Evolutionary conservation across 2,888 invertebrate genomes (phyloP).

Genomic region (Spisula solida): DNA sequence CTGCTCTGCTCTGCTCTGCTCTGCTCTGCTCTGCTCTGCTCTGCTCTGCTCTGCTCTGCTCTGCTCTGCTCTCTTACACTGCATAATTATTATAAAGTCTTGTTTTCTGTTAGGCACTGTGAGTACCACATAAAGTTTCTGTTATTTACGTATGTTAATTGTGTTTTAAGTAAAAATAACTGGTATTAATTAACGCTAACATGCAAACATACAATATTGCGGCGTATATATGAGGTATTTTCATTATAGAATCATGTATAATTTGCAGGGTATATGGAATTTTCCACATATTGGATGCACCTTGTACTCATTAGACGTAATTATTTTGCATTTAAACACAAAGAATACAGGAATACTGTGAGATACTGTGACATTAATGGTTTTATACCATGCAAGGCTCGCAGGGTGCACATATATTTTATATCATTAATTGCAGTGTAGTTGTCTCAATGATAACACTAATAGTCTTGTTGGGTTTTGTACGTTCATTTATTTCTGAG

Average conservation of each 20-base stretch:
- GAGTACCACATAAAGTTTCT: too few relatives aligned
- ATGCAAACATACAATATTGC: not conserved
- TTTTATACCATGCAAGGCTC: not conserved
- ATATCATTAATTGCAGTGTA: not conserved
- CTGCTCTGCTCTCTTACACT: too few relatives aligned
- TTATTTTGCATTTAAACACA: not conserved
- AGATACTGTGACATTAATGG: not conserved
- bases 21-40: too few relatives aligned
- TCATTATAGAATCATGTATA: not conserved
- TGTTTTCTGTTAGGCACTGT: too few relatives aligned
- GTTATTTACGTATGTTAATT: too few relatives aligned
- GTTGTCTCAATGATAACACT: not conserved
- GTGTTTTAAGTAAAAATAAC: not conserved
- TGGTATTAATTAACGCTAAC: not conserved
- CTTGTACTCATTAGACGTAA: not conserved
- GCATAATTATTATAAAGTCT: too few relatives aligned
- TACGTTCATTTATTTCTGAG: too few relatives aligned
- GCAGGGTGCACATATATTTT: not conserved
- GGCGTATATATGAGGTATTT: not conserved
- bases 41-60: too few relatives aligned
- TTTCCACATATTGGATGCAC: not conserved
- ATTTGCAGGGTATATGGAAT: not conserved
- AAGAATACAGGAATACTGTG: not conserved
- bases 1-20: too few relatives aligned
- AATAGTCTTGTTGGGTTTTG: too few relatives aligned